Evolutionary conservation across 2,797 vertebrate species (phyloP).

Genomic region (Benthosema pterotum): DNA sequence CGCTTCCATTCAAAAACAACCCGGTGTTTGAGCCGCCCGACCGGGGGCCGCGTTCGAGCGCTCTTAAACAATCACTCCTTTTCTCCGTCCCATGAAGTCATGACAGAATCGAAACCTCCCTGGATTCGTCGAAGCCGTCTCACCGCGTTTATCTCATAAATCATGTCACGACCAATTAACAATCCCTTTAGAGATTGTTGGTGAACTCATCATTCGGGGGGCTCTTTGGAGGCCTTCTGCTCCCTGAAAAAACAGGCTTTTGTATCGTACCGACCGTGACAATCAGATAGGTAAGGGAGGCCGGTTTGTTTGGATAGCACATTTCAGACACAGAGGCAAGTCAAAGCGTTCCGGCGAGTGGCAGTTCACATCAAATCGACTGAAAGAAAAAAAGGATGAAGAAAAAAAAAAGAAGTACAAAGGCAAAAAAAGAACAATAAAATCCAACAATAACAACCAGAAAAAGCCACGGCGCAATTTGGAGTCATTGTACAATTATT

Average conservation of each 20-base stretch:
- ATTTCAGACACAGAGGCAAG: too few species aligned
- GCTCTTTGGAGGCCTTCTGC: conserved; percentile 1
- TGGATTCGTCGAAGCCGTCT: conserved; percentile 57
- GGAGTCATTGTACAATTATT: not conserved
- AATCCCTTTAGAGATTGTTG: conserved; percentile 44
- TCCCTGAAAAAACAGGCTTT: too few species aligned
- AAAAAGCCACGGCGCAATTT: not conserved
- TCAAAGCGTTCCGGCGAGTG: too few species aligned
- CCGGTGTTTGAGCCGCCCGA: conserved; percentile 59
- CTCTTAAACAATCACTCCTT: conserved; percentile 61
- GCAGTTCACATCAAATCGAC: too few species aligned
- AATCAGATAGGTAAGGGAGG: too few species aligned
- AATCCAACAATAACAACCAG: too few species aligned
- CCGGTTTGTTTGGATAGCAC: too few species aligned
- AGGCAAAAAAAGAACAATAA: too few species aligned
- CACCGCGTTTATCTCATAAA: conserved; percentile 67
- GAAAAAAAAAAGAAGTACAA: too few species aligned
- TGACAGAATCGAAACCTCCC: conserved; percentile 62
- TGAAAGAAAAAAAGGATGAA: too few species aligned
- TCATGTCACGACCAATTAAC: conserved; percentile 65
- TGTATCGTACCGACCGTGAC: too few species aligned
- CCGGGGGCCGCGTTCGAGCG: conserved; percentile 51
- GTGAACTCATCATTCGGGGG: conserved; percentile 43
- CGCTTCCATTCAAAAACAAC: conserved; percentile 63
- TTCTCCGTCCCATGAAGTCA: conserved; percentile 75